Conservation (phyloP, 2,888 invertebrate genomes). For the Sycophila texana region DNA sequence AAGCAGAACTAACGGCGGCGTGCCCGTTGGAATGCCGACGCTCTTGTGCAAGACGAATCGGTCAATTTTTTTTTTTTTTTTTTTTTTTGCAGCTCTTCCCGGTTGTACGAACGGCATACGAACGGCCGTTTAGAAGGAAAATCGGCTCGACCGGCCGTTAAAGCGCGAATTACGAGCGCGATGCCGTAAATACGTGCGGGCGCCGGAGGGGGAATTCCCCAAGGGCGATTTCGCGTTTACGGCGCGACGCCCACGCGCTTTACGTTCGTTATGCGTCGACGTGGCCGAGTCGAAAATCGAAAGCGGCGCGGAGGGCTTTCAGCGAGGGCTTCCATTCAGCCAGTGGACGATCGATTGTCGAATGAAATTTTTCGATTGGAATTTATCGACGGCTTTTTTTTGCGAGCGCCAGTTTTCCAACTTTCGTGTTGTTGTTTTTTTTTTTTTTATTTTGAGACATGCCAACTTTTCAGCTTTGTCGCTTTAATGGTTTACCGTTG, state of each 20-base stretch:
- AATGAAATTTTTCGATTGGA: too few species aligned
- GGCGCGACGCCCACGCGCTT: constrained; percentile 20
- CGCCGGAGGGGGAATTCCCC: constrained; percentile 20
- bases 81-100: not conserved
- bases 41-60: constrained; percentile 1
- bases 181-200: constrained; percentile 35
- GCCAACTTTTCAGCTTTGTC: too few species aligned
- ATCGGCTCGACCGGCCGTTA: constrained; percentile 19
- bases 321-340: too few species aligned
- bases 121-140: not conserved
- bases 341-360: too few species aligned
- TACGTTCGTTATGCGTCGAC: constrained; percentile 1
- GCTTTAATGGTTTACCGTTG: too few species aligned
- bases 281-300: not conserved
- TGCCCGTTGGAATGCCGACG: not conserved
- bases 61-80: not conserved
- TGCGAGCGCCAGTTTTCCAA: too few species aligned
- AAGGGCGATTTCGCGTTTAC: constrained; percentile 40
- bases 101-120: not conserved
- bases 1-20: not conserved
- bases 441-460: too few species aligned
- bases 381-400: too few species aligned
- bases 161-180: constrained; percentile 48
- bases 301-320: not conserved
- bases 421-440: too few species aligned